Percentiles rank a stretch among this genome's conserved stretches.
Evolutionary conservation across 1,140 invertebrate genomes (phyloP).

Genomic region (Caenorhabditis briggsae): DNA sequence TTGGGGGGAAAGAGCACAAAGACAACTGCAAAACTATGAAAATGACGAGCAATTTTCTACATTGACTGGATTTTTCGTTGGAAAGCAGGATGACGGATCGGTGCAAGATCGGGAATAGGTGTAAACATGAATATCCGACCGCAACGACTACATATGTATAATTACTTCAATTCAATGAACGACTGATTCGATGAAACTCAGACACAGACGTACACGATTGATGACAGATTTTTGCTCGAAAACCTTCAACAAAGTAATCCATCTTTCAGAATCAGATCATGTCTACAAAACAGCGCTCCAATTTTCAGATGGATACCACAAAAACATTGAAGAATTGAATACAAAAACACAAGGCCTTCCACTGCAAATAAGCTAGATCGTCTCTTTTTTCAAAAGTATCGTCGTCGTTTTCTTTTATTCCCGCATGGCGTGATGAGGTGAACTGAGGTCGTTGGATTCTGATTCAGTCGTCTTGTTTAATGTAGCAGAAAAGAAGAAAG

Average conservation of each 20-base stretch:
- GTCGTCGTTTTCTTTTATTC: not conserved
- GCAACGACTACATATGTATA: not conserved
- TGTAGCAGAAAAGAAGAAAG: slow-evolving; percentile 21
- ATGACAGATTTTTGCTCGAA: too few relatives aligned
- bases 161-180: not conserved
- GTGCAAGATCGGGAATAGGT: not conserved
- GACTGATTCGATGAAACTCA: too few relatives aligned
- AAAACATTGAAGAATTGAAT: too few relatives aligned
- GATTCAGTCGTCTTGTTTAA: slow-evolving; percentile 24
- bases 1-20: not conserved
- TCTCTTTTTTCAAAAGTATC: not conserved
- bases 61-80: too few relatives aligned
- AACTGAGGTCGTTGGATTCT: slow-evolving; percentile 5
- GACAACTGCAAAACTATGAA: slow-evolving; percentile 11
- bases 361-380: too few relatives aligned
- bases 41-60: not conserved
- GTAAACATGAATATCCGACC: not conserved
- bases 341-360: too few relatives aligned
- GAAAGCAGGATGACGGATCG: not conserved
- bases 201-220: too few relatives aligned
- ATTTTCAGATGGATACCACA: too few relatives aligned
- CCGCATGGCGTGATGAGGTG: not conserved
- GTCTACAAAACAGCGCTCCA: too few relatives aligned
- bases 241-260: not conserved
- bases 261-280: not conserved